A percentile compares a stretch with the other conserved stretches of the same genome.
Conservation (phyloP, 2,113 vertebrate genomes). For the Hassar affinis region DNA sequence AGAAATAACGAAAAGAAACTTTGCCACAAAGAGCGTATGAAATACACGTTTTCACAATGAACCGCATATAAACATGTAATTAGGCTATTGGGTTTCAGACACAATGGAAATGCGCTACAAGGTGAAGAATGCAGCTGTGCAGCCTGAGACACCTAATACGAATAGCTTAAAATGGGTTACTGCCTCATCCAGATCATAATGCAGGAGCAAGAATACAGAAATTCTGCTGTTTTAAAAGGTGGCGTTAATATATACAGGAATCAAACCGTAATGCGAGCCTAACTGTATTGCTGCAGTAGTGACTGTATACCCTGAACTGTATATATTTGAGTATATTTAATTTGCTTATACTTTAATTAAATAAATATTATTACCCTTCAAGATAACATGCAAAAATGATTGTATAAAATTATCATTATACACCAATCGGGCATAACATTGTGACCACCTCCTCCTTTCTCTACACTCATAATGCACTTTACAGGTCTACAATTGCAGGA, state of each 20-base stretch:
- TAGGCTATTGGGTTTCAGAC: conserved; percentile 38
- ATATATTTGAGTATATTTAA: background rate
- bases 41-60: conserved; percentile 40
- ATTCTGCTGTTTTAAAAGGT: conserved; percentile 22
- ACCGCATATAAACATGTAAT: conserved; percentile 49
- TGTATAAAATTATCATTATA: background rate
- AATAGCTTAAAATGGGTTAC: conserved; percentile 29
- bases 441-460: too few species aligned
- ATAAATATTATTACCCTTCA: background rate
- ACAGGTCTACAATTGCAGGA: too few species aligned
- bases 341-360: background rate
- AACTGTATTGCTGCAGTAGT: background rate
- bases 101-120: conserved; percentile 32
- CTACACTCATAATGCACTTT: too few species aligned
- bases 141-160: background rate
- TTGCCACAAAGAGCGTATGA: conserved; percentile 11
- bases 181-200: conserved; percentile 31
- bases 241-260: conserved; percentile 15
- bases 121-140: conserved; percentile 12
- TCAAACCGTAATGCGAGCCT: background rate
- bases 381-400: background rate
- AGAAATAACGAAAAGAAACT: conserved; percentile 18
- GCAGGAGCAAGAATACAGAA: conserved; percentile 24
- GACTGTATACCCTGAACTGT: background rate
- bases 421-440: too few species aligned